Percentiles rank a stretch among this genome's conserved stretches.
phyloP scores from a whole-genome alignment of 2,113 vertebrate species.

The Cichladusa arquata region DNA sequence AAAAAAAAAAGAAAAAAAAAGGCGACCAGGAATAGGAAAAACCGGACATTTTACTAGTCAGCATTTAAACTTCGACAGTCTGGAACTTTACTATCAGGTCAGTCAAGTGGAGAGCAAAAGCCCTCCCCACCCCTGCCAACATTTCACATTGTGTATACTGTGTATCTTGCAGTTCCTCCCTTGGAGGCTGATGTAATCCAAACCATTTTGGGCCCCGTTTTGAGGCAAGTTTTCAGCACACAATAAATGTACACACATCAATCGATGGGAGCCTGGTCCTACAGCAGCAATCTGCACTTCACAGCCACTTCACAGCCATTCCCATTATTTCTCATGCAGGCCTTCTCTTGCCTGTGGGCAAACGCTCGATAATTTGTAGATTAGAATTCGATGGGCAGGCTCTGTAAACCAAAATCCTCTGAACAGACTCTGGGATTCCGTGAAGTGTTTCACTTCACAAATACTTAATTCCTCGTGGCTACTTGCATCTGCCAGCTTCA shows the following conservation, averaged over 20 bases:
- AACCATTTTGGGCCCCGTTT: not conserved
- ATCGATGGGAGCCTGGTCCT: not conserved
- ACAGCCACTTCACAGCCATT: not conserved
- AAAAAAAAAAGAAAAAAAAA: not conserved
- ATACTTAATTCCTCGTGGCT: not conserved
- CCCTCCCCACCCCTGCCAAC: not conserved
- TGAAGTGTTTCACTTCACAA: not conserved
- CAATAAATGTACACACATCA: not conserved
- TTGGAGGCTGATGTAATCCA: not conserved
- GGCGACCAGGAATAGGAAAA: not conserved
- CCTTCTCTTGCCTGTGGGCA: not conserved
- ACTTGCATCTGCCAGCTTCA: not conserved
- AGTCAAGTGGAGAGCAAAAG: not conserved
- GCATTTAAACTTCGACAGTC: not conserved
- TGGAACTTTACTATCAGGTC: not conserved
- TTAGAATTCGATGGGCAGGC: not conserved
- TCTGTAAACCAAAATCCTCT: not conserved
- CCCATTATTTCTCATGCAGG: not conserved
- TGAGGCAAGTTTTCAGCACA: not conserved
- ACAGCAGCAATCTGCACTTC: not conserved
- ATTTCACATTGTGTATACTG: fast-evolving
- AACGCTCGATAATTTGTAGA: fast-evolving
- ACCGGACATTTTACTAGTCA: not conserved
- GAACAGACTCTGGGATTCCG: not conserved
- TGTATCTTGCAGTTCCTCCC: fast-evolving